Conservation (phyloP, 2,113 vertebrate species). For the Myanophis thanlyinensis region DNA sequence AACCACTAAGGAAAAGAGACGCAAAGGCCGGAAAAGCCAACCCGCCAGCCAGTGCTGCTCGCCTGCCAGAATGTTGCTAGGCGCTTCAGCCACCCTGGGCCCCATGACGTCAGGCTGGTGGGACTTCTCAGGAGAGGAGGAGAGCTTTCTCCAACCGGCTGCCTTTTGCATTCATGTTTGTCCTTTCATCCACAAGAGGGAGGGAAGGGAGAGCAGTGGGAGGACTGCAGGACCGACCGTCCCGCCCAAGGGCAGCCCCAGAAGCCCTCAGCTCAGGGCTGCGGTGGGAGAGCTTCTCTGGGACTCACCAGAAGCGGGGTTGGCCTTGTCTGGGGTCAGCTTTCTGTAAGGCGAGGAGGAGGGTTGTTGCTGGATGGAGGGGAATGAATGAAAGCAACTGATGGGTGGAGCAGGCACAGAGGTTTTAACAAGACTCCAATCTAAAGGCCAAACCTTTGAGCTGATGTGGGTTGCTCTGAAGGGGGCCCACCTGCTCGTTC, state of each 20-base stretch:
- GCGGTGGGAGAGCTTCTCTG: neutral
- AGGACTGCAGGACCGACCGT: neutral
- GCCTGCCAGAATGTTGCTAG: neutral
- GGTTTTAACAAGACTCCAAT: too few species aligned
- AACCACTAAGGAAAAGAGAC: conserved; percentile 43
- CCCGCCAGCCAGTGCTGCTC: neutral
- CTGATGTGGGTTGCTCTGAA: neutral
- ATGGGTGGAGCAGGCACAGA: neutral
- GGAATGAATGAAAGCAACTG: too few species aligned
- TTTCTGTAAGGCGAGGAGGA: neutral
- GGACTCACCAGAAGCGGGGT: neutral
- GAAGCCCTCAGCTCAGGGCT: neutral
- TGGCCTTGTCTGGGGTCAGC: neutral
- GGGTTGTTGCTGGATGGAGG: neutral
- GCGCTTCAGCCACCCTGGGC: neutral
- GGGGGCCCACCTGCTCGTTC: too few species aligned
- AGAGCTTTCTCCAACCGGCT: neutral
- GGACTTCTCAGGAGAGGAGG: neutral
- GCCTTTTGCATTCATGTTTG: neutral
- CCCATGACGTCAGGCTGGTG: neutral
- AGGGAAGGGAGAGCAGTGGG: neutral
- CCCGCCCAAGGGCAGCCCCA: neutral
- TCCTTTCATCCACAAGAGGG: fast-evolving
- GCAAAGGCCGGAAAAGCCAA: conserved; percentile 41
- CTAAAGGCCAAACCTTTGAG: neutral